phyloP scores from a whole-genome alignment of 2,797 vertebrate genomes.

The Onychomys arenicola region DNA sequence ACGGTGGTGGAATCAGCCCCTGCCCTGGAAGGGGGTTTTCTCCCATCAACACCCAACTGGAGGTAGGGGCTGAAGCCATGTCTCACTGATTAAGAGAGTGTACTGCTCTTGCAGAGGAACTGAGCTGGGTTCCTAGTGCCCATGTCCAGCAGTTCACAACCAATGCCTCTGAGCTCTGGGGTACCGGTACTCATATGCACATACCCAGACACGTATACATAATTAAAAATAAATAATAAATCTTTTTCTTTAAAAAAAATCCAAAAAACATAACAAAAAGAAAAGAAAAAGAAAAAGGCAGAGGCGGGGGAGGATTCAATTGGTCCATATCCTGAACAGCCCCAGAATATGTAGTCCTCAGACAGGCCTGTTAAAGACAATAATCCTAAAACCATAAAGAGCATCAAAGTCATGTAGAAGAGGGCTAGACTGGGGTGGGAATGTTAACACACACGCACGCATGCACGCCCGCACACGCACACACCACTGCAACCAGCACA shows the following conservation, averaged over 20 bases:
- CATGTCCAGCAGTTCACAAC: neutral
- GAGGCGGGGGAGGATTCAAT: neutral
- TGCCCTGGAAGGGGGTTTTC: neutral
- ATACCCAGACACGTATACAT: neutral
- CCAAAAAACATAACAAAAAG: neutral
- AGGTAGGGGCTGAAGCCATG: no score
- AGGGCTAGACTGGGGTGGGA: neutral
- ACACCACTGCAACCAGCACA: neutral
- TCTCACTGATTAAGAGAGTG: neutral
- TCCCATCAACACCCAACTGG: neutral
- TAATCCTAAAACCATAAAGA: slow-evolving; percentile 11
- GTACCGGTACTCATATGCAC: no score
- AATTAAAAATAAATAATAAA: neutral
- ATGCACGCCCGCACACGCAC: neutral
- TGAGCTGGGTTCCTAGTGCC: neutral
- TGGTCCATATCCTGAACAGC: neutral
- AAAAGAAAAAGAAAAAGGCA: no score
- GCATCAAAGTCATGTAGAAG: neutral
- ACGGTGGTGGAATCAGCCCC: no score
- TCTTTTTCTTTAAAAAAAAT: neutral
- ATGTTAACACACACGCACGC: no score
- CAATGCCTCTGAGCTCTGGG: neutral
- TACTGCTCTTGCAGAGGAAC: neutral
- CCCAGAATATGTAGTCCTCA: neutral
- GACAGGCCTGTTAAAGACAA: neutral